Percentiles rank a stretch among this genome's conserved stretches.
phyloP scores from a whole-genome alignment of 64 coral and sea anemone species.

The Porites australiensis region DNA sequence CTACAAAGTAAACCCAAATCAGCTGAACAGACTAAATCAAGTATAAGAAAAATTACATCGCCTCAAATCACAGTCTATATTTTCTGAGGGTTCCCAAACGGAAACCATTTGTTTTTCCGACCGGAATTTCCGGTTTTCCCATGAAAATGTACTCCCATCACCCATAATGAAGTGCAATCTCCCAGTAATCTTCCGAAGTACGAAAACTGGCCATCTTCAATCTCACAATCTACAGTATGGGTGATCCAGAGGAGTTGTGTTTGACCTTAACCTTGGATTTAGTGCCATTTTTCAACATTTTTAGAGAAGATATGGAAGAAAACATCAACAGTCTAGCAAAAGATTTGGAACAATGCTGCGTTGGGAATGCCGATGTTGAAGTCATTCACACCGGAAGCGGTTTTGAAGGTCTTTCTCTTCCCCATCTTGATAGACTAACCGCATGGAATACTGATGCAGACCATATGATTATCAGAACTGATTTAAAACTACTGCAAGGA shows the following conservation, averaged over 20 bases:
- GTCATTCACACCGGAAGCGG: slow-evolving; percentile 85
- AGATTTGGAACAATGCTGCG: slow-evolving; percentile 66
- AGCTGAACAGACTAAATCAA: no score
- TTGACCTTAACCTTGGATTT: slow-evolving; percentile 66
- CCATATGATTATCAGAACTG: slow-evolving; percentile 83
- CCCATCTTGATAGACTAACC: slow-evolving; percentile 25
- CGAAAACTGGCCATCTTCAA: no score
- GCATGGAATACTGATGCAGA: slow-evolving; percentile 89
- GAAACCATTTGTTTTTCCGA: no score
- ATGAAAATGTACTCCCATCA: no score
- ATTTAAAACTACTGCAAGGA: slow-evolving; percentile 55
- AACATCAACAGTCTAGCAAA: slow-evolving; percentile 26
- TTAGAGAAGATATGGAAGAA: slow-evolving; percentile 66
- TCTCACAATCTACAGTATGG: slow-evolving; percentile 4
- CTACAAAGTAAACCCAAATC: no score
- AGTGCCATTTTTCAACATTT: slow-evolving; percentile 82
- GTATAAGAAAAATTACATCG: no score
- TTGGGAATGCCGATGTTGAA: slow-evolving; percentile 56
- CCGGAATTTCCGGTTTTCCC: no score
- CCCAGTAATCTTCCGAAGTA: no score
- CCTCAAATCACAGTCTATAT: no score
- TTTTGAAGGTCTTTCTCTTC: slow-evolving; percentile 76
- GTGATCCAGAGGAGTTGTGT: not conserved
- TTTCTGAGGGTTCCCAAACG: no score
- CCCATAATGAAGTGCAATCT: no score